These are phyloP conservation scores for Hylaea fasciaria DNA, from an alignment of 2,888 invertebrate species.

Conservation along the genomic window DNA sequence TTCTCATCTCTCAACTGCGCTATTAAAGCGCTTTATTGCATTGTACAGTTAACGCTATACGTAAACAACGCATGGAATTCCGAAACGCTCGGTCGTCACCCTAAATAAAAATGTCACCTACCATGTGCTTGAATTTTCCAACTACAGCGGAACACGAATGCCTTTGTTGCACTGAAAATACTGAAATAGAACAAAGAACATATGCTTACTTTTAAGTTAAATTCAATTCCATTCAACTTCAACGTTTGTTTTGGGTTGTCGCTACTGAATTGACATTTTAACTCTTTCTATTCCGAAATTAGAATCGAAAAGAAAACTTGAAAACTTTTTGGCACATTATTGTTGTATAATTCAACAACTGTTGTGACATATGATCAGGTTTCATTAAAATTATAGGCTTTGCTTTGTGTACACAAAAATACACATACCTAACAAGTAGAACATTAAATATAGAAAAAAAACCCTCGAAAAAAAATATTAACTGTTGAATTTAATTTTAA, in stretches of 20 bases:
- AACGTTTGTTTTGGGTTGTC: constrained; percentile 23
- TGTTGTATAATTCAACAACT: no score
- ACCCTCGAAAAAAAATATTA: no score
- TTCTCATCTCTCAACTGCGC: constrained; percentile 15
- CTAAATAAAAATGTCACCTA: constrained; percentile 55
- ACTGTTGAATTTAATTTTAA: no score
- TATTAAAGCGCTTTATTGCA: constrained; percentile 17
- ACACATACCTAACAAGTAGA: no score
- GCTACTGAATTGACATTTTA: constrained; percentile 21
- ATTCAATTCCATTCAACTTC: constrained; percentile 37
- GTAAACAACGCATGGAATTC: constrained; percentile 13
- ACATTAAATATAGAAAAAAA: no score
- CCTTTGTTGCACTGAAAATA: constrained; percentile 53
- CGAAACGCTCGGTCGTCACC: constrained; percentile 17
- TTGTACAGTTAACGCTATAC: constrained; percentile 12
- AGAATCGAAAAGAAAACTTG: constrained; percentile 5
- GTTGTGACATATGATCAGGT: no score
- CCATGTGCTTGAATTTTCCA: constrained; percentile 55
- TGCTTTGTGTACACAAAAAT: no score
- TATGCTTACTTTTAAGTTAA: constrained; percentile 29
- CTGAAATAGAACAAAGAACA: constrained; percentile 51
- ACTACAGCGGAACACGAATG: constrained; percentile 60
- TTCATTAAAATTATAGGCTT: no score
- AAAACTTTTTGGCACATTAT: background rate
- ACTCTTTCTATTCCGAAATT: constrained; percentile 18